Percentiles rank a stretch among this genome's conserved stretches.
phyloP scores from a whole-genome alignment of 2,888 invertebrate species.

The Crematogaster levior region DNA sequence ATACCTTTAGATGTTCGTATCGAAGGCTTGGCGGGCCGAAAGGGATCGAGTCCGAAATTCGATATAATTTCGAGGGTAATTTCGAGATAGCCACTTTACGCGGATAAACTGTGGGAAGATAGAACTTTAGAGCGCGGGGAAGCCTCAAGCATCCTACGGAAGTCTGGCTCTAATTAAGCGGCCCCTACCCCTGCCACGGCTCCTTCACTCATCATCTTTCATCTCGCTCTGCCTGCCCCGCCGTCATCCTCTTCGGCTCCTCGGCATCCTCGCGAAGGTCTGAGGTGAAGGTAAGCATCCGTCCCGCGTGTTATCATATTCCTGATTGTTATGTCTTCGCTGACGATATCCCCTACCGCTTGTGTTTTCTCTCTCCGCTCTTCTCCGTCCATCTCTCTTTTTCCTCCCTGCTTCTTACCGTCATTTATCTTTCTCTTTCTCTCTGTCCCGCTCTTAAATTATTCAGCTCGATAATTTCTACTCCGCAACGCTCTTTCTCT shows the following conservation, averaged over 20 bases:
- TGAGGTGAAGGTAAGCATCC: conserved; percentile 82
- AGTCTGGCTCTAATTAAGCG: conserved; percentile 86
- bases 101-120: conserved; percentile 83
- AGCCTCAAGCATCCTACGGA: conserved; percentile 85
- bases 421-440: conserved; percentile 24
- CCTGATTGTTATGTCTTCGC: conserved; percentile 84
- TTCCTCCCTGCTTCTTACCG: not conserved
- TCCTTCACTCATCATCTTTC: conserved; percentile 84
- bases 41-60: conserved; percentile 71
- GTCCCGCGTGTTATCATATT: conserved; percentile 84
- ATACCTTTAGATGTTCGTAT: conserved; percentile 15
- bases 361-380: conserved; percentile 59
- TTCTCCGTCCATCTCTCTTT: not conserved
- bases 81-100: conserved; percentile 83
- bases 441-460: conserved; percentile 48
- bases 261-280: conserved; percentile 73
- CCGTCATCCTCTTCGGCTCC: conserved; percentile 63
- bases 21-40: conserved; percentile 19
- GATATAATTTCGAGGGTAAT: conserved; percentile 80
- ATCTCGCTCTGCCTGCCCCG: conserved; percentile 68
- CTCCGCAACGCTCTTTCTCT: conserved; percentile 48
- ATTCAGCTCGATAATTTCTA: conserved; percentile 59
- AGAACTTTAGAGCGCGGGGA: conserved; percentile 82
- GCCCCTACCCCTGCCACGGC: conserved; percentile 76
- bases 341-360: conserved; percentile 68